Evolutionary conservation across 2,113 vertebrate genomes (phyloP).

Genomic region (Zapornia atra): DNA sequence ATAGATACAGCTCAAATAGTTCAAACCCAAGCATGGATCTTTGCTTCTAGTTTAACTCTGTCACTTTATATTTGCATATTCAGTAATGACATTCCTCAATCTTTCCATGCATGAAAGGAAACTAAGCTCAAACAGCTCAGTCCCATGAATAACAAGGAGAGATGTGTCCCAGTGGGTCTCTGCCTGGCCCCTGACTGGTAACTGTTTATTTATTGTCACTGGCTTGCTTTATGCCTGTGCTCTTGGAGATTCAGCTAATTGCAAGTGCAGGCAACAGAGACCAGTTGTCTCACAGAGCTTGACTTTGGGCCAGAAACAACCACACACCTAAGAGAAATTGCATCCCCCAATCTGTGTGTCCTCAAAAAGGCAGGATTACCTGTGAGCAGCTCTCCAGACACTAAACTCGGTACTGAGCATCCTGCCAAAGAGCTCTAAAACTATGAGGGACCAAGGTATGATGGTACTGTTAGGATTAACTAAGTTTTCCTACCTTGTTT

Average conservation of each 20-base stretch:
- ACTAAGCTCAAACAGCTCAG: slow-evolving; percentile 9
- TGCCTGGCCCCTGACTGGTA: neutral
- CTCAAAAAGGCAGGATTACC: neutral
- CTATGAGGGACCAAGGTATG: neutral
- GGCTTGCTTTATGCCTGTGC: neutral
- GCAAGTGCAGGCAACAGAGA: neutral
- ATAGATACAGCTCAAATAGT: neutral
- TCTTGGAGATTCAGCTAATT: slow-evolving; percentile 1
- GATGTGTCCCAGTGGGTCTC: neutral
- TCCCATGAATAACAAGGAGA: slow-evolving; percentile 25
- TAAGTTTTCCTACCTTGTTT: neutral
- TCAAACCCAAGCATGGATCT: neutral
- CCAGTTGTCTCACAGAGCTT: neutral
- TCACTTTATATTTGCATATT: slow-evolving; percentile 7
- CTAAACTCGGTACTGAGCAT: rapidly evolving
- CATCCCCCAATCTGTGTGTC: neutral
- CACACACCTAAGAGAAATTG: neutral
- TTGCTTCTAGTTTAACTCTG: neutral
- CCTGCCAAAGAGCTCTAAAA: neutral
- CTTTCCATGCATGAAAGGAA: slow-evolving; percentile 41
- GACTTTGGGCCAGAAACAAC: neutral
- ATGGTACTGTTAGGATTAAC: neutral
- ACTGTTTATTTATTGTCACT: neutral
- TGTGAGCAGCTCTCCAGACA: neutral
- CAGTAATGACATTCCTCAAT: slow-evolving; percentile 37